Base-by-base conservation (phyloP, 2,797 vertebrate species). In the Hydrocynus forskahlii region DNA sequence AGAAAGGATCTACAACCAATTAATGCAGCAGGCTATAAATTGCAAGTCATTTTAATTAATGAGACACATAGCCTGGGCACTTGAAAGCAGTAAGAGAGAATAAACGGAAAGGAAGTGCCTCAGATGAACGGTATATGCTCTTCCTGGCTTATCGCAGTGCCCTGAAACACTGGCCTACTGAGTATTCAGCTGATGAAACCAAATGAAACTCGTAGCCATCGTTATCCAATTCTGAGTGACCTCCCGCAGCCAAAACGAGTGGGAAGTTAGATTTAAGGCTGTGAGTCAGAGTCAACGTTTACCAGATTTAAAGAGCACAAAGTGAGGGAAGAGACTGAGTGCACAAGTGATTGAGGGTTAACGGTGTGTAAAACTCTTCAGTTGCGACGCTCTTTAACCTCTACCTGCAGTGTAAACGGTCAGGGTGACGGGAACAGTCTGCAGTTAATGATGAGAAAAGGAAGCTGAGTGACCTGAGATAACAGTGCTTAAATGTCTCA, bases 31-130 rank as follows among this genome's bases (percentile, higher is more conserved):
- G 29, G n/a, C 55, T 60, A 72, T 81, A 80, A 87, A 85, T 72
- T 75, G 69, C 62, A 62, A 62, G 54, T 59, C 55, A 19, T 75
- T 83, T 75, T 75, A 85, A 83, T 81, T 83, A 85, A 83, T 67
- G 79, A 68, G 63, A 83, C 54, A 63, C 45, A 78, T 16, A 72
- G 48, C 63, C 60, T 23, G 66, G 8, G 7, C 52, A 67, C 13
- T 59, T 38, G 40, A 57, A 54, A 35, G 14, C 71, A 60, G 19
- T 67, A 59, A 10, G 35, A 73, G 45, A 54, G 21, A 85, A 79
- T 75, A 71, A 67, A 59, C 23, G 55, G 23, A 57, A 43, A 67
- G 64, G 64, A 57, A 45, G 55, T 70, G 52, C 40, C 55, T 13
- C 19, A 54, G 71, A 54, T 35, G 16, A 75, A 25, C 54, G 21